phyloP scores from a whole-genome alignment of 2,113 vertebrate genomes.

The Gambusia holbrooki region DNA sequence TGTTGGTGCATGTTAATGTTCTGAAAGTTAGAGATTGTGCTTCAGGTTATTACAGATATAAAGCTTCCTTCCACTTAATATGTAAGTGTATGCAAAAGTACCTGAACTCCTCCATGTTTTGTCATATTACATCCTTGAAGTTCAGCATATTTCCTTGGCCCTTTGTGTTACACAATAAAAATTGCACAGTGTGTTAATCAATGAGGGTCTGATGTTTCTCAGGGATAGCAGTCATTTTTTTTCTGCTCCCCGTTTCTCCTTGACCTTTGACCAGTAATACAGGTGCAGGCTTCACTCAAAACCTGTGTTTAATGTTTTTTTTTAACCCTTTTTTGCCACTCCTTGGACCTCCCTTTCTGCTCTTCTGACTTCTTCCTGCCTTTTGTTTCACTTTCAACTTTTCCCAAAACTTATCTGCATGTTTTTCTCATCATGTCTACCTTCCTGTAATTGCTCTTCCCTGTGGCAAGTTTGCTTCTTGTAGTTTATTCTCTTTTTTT shows the following conservation, averaged over 20 bases:
- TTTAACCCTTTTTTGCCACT: not conserved
- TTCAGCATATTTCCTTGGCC: not conserved
- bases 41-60: conserved; percentile 13
- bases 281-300: conserved; percentile 41
- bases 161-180: no score
- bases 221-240: conserved; percentile 18
- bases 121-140: not conserved
- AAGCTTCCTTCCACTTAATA: not conserved
- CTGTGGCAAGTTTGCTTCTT: not conserved
- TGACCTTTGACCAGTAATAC: conserved; percentile 41
- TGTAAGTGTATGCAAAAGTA: not conserved
- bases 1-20: conserved; percentile 15
- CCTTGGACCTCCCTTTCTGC: not conserved
- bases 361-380: conserved; percentile 5
- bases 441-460: conserved; percentile 8
- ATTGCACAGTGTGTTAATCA: conserved; percentile 54
- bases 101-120: not conserved
- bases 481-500: conserved; percentile 19
- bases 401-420: conserved; percentile 13
- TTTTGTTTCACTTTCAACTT: conserved; percentile 35
- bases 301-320: conserved; percentile 5
- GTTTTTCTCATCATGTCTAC: not conserved
- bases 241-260: conserved; percentile 4
- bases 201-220: conserved; percentile 53
- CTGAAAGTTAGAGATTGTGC: not conserved